A percentile compares a stretch with the other conserved stretches of the same genome.
Evolutionary conservation across 2,113 vertebrate genomes (phyloP).

Genomic region (Corythornis cristatus): DNA sequence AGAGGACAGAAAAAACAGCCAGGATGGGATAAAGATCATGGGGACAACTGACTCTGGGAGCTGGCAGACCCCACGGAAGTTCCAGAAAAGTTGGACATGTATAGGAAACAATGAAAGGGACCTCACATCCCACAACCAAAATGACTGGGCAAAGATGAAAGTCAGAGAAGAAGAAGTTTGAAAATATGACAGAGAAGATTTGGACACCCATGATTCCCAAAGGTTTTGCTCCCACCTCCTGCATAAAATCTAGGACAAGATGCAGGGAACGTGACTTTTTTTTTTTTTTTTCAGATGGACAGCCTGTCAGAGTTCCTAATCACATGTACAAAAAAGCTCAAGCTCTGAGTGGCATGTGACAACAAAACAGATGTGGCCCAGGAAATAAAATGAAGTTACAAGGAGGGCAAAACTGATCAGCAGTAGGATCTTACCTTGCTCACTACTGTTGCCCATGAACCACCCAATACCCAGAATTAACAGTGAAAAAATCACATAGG

Average conservation of each 20-base stretch:
- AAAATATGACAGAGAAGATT: background rate
- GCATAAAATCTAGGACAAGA: background rate
- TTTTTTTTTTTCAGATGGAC: background rate
- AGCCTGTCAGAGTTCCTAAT: background rate
- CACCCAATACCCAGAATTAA: background rate
- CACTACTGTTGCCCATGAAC: background rate
- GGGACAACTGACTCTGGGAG: background rate
- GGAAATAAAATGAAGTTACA: background rate
- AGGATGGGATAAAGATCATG: background rate
- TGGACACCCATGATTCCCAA: background rate
- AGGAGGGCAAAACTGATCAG: background rate
- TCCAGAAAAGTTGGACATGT: background rate
- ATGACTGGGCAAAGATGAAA: background rate
- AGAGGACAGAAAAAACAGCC: background rate
- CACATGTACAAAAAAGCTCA: background rate
- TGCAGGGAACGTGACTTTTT: rapidly evolving
- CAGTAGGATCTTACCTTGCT: background rate
- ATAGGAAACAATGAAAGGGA: background rate
- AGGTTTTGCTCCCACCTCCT: background rate
- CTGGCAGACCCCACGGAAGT: background rate
- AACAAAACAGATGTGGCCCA: background rate
- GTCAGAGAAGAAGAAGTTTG: background rate
- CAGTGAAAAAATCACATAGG: background rate
- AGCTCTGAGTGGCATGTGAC: background rate
- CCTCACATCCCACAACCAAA: background rate